Percentiles rank a stretch among this genome's conserved stretches.
Evolutionary conservation across 2,888 invertebrate genomes (phyloP).

Genomic region (Bellardia bayeri): DNA sequence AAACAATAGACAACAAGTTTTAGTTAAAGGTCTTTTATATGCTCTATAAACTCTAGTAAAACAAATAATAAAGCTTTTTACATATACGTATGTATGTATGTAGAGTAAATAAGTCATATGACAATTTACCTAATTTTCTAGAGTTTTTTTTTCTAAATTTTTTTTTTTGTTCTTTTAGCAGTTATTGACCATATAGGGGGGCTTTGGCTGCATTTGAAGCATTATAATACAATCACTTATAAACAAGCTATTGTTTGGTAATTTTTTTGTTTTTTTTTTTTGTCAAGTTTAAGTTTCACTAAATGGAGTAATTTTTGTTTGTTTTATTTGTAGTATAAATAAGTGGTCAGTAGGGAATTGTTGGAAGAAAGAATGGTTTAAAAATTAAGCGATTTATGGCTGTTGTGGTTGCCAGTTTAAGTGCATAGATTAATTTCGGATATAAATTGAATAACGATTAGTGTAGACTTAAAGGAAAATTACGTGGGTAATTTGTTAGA

Average conservation of each 20-base stretch:
- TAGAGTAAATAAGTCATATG: constrained; percentile 69
- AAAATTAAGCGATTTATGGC: constrained; percentile 58
- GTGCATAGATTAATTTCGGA: background rate
- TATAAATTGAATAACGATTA: background rate
- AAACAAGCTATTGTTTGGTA: constrained; percentile 71
- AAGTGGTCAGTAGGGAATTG: constrained; percentile 22
- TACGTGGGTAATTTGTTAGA: background rate
- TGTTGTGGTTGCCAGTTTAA: background rate
- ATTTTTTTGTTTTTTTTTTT: constrained; percentile 48
- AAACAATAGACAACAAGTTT: constrained; percentile 40
- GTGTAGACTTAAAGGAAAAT: background rate
- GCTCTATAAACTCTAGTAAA: constrained; percentile 15
- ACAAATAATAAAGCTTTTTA: background rate
- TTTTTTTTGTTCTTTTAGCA: constrained; percentile 30
- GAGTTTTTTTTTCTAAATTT: background rate
- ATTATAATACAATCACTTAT: constrained; percentile 56
- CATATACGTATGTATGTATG: background rate
- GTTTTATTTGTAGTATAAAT: background rate
- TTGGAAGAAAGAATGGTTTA: background rate
- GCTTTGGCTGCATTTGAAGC: constrained; percentile 13
- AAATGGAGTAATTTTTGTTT: constrained; percentile 60
- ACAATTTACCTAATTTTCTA: constrained; percentile 63
- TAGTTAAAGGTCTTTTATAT: constrained; percentile 26
- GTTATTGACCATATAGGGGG: constrained; percentile 23
- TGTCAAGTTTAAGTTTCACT: constrained; percentile 5